Evolutionary conservation across 2,113 vertebrate genomes (phyloP).

Genomic region (Bubalus kerabau): DNA sequence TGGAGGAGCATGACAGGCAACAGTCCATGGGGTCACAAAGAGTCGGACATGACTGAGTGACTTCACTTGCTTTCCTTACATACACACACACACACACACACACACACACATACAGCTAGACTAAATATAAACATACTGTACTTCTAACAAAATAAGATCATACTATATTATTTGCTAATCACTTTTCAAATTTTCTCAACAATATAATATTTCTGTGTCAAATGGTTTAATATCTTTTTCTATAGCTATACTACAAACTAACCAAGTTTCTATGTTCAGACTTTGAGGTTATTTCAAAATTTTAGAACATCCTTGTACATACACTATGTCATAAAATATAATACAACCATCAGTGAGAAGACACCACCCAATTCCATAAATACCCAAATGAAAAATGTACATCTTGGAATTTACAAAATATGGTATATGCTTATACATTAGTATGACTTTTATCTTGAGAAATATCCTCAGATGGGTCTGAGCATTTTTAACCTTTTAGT

Average conservation of each 20-base stretch:
- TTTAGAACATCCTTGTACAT: not conserved
- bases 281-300: not conserved
- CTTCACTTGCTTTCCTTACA: not conserved
- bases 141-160: not conserved
- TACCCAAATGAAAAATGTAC: not conserved
- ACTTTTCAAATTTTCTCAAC: not conserved
- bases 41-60: not conserved
- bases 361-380: not conserved
- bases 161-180: not conserved
- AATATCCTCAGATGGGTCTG: not conserved
- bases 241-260: not conserved
- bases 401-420: not conserved
- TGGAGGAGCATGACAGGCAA: rapidly evolving
- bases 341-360: not conserved
- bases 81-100: not conserved
- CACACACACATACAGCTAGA: not conserved
- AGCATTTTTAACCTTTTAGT: not conserved
- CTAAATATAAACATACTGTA: not conserved
- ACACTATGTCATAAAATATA: not conserved
- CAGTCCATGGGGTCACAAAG: not conserved
- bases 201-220: not conserved
- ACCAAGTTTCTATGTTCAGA: not conserved
- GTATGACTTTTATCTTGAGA: not conserved
- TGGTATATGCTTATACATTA: not conserved
- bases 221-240: not conserved